Base-by-base conservation (phyloP, 1,140 invertebrate genomes). In the Anoplolepis gracilipes region DNA sequence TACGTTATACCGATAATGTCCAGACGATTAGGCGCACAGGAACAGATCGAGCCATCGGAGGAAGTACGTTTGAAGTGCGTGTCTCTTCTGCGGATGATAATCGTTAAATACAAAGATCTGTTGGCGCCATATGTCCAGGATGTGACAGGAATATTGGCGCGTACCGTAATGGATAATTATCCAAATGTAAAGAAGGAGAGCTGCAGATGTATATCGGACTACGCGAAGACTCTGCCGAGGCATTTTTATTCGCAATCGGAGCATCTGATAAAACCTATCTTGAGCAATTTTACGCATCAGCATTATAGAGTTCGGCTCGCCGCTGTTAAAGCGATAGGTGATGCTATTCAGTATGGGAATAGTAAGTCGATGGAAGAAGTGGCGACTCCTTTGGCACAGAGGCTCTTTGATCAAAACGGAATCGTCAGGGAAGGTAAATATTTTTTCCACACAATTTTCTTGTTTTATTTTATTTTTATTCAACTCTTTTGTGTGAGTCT, bases 41-140 rank as follows among this genome's bases (percentile, higher is more conserved):
- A 98, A 91, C 96, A 97, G 10, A 94, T 97, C 4, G 98, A 99
- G 94, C 94, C 96, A 42, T 98, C 98, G 11, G 98, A 99, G 95
- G 98, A 99, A 96, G 96, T 99, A 49, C 96, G 98, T 46, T 92
- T 98, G 6, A 93, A 96, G 62, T 96, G 97, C 64, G 91, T 98
- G 0, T 91, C 95, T 64, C 95, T 98, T 69, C 92, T 98, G 16
- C 93, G 95, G 76, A 91, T 94, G 39, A 96, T 99, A 87, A 94
- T 98, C 72, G 90, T 95, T 6, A 96, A 96, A 90, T 97, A 97
- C 91, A 94, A 95, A 84, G 95, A 95, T 30, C 93, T 96, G 49
- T 92, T 98, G 39, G 93, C 94, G 53, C 95, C 96, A 0, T 98
- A 97, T 93, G 96, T 98, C 22, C 96, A 97, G 90, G 97, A 98